Base-by-base conservation (phyloP, 2,797 vertebrate species). In the Tokudaia tokunoshimensis region DNA sequence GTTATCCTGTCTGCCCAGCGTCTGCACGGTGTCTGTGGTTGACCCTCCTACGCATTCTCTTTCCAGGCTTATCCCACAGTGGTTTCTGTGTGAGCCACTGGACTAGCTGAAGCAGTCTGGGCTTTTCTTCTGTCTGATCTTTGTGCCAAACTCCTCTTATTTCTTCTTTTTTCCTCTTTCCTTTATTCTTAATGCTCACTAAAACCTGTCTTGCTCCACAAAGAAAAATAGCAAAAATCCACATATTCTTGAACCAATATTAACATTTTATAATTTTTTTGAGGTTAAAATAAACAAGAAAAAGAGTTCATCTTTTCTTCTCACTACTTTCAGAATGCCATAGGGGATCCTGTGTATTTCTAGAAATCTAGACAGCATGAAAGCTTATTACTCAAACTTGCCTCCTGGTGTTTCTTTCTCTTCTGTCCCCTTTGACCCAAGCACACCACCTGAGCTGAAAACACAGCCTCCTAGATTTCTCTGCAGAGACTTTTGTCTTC, bases 101-200 rank as follows among this genome's bases (percentile, higher is more conserved):
- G 96, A 96, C 97, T 94, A 95, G 92, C 92, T 65, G 59, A 92
- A 88, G 94, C 91, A 83, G 96, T 97, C 95, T 96, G 96, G 92
- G 92, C 94, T 96, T 95, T 72, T 94, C 94, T 95, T 92, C 95
- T 95, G 91, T 98, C 97, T 97, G 96, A 97, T 96, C 96, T 97
- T 97, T 59, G 78, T 95, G 96, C 95, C 96, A 97, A 90, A 82
- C 97, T 79, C 74, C 83, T 89, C 79, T 24, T 24, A 95, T 94
- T 72, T 61, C 97, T 93, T 95, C 96, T 87, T 96, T 91, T 97
- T 91, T 92, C 82, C 90, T 90, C 78, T 90, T 76, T 93, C 92
- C 83, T 96, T 96, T 95, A 95, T 98, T 97, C 94, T 95, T 96
- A 97, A 97, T 96, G 83, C 91, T 96, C 94, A 59, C 86, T 96